These are phyloP conservation scores for Cosmorhoe ocellata DNA, from an alignment of 2,888 invertebrate genomes.

Conservation along the genomic window DNA sequence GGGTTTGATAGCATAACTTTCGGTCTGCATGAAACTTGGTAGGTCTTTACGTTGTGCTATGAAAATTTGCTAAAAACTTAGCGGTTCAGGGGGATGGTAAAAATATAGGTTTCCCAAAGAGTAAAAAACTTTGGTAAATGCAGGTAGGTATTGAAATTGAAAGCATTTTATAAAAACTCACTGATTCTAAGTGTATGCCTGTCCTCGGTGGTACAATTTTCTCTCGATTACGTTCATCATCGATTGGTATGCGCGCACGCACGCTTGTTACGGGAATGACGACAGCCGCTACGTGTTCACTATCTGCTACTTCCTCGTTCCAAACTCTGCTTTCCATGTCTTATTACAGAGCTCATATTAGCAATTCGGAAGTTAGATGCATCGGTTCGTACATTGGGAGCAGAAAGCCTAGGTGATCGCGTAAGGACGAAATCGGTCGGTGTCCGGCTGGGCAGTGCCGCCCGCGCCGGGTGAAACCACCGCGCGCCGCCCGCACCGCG, in stretches of 20 bases:
- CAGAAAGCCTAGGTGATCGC: slow-evolving; percentile 65
- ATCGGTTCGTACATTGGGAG: slow-evolving; percentile 58
- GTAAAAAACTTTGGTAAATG: too few species aligned
- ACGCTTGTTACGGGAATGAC: slow-evolving; percentile 73
- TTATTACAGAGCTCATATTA: slow-evolving; percentile 39
- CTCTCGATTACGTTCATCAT: slow-evolving; percentile 73
- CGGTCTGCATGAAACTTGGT: too few species aligned
- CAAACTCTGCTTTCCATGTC: slow-evolving; percentile 39
- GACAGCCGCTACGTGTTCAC: slow-evolving; percentile 60
- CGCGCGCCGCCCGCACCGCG: too few species aligned
- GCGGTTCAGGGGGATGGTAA: too few species aligned
- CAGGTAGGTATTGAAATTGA: too few species aligned
- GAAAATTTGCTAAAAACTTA: too few species aligned
- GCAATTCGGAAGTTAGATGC: slow-evolving; percentile 44
- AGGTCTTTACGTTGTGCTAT: too few species aligned
- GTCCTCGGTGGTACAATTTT: slow-evolving; percentile 65
- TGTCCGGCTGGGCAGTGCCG: slow-evolving; percentile 55
- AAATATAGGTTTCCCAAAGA: too few species aligned
- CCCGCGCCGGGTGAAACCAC: slow-evolving; percentile 62
- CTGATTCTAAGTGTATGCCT: slow-evolving; percentile 50
- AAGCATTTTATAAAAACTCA: too few species aligned
- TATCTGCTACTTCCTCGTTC: slow-evolving; percentile 18
- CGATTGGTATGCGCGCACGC: slow-evolving; percentile 65
- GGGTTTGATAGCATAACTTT: too few species aligned
- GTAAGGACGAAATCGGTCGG: slow-evolving; percentile 59